These are phyloP conservation scores for Drosophila melanica DNA, from an alignment of 1,140 invertebrate genomes.

Conservation along the genomic window DNA sequence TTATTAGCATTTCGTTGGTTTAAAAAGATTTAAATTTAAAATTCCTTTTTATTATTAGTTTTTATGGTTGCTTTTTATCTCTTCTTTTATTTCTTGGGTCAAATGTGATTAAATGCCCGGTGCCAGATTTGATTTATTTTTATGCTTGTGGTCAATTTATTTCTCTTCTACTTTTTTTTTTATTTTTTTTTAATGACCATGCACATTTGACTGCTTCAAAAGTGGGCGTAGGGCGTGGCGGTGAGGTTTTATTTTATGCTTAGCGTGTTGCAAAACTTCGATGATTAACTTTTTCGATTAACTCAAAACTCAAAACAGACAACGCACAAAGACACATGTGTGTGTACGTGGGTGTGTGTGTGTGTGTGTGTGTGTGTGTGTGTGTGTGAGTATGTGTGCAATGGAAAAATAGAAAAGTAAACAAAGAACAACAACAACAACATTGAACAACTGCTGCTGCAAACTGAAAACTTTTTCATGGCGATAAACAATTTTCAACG, in stretches of 20 bases:
- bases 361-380: conserved; percentile 13
- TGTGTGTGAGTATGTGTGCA: conserved; percentile 44
- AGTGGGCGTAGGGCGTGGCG: not conserved
- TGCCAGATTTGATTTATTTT: conserved; percentile 23
- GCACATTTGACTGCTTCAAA: conserved; percentile 38
- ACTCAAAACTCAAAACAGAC: conserved; percentile 71
- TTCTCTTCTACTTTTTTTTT: too few relatives aligned
- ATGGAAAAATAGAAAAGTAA: conserved; percentile 55
- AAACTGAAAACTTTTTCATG: conserved; percentile 68
- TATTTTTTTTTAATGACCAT: conserved; percentile 58
- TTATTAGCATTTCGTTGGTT: too few relatives aligned
- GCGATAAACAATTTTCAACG: conserved; percentile 78
- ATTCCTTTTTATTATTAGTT: conserved; percentile 5
- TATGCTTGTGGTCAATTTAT: not conserved
- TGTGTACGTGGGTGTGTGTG: too few relatives aligned
- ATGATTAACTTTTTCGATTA: conserved; percentile 82
- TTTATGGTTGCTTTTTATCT: conserved; percentile 14
- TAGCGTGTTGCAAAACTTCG: conserved; percentile 69
- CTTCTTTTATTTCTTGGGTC: not conserved
- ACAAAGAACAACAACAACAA: conserved; percentile 40
- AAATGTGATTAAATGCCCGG: conserved; percentile 25
- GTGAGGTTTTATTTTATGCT: conserved; percentile 38
- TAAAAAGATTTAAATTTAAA: too few relatives aligned
- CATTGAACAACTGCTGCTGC: conserved; percentile 27
- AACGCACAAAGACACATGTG: conserved; percentile 31